Conservation (phyloP, 2,888 invertebrate genomes). For the Hemistola chrysoprasaria region DNA sequence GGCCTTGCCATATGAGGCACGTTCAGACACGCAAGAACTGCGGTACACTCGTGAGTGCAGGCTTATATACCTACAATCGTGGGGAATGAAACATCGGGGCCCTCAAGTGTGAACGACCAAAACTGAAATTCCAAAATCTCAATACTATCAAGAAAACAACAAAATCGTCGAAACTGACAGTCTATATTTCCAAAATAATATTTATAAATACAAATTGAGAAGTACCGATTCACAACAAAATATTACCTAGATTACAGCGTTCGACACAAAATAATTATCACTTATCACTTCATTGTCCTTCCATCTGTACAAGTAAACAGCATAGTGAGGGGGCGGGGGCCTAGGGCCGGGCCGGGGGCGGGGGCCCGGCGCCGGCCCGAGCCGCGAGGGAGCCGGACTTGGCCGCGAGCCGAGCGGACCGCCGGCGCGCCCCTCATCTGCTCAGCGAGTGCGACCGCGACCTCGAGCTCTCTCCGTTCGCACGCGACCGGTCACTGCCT, state of each 20-base stretch:
- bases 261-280: slow-evolving; percentile 74
- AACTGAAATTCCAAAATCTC: too few relatives aligned
- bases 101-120: too few relatives aligned
- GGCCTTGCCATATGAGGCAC: too few relatives aligned
- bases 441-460: slow-evolving; percentile 85
- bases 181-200: slow-evolving; percentile 76
- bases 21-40: too few relatives aligned
- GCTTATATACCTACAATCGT: too few relatives aligned
- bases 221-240: slow-evolving; percentile 80
- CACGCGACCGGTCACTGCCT: slow-evolving; percentile 75
- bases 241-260: slow-evolving; percentile 74
- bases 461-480: slow-evolving; percentile 62
- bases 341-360: slow-evolving; percentile 20
- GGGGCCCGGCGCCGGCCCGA: slow-evolving; percentile 9
- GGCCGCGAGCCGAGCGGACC: slow-evolving; percentile 10
- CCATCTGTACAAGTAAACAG: slow-evolving; percentile 56
- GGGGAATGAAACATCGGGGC: too few relatives aligned
- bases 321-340: slow-evolving; percentile 15
- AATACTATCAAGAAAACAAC: slow-evolving; percentile 41
- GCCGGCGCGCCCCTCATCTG: slow-evolving; percentile 81
- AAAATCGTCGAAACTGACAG: slow-evolving; percentile 61
- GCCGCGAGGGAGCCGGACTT: slow-evolving; percentile 1
- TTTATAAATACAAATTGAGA: slow-evolving; percentile 82
- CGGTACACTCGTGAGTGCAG: too few relatives aligned
- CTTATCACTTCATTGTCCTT: slow-evolving; percentile 71